A percentile compares a stretch with the other conserved stretches of the same genome.
phyloP scores from a whole-genome alignment of 2,113 vertebrate genomes.

The Hypanus sabinus region DNA sequence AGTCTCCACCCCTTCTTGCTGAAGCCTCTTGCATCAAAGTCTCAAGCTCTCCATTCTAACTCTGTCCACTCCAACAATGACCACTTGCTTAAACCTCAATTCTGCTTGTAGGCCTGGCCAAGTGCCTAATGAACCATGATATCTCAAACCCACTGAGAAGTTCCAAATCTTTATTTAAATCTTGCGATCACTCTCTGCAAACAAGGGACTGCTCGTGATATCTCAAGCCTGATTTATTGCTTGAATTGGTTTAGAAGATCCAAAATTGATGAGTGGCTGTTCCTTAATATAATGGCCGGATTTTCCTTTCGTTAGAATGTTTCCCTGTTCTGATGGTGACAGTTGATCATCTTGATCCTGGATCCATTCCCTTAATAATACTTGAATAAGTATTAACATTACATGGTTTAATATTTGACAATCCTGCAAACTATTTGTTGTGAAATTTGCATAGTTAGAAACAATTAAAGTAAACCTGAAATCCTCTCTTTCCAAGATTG shows the following conservation, averaged over 20 bases:
- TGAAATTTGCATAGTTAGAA: not conserved
- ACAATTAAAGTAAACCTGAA: not conserved
- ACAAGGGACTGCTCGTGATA: too few relatives aligned
- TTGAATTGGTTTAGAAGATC: not conserved
- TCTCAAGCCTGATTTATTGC: not conserved
- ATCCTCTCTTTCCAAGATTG: not conserved
- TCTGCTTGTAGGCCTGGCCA: too few relatives aligned
- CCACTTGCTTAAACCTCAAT: too few relatives aligned
- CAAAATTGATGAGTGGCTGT: not conserved
- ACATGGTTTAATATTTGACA: not conserved
- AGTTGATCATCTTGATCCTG: not conserved
- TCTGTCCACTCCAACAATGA: too few relatives aligned
- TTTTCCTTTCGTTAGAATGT: not conserved
- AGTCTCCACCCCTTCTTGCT: too few relatives aligned
- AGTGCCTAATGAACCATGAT: too few relatives aligned
- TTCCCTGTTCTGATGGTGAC: not conserved
- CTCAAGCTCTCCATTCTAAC: too few relatives aligned
- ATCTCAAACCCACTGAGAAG: too few relatives aligned
- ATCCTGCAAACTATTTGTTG: not conserved
- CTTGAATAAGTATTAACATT: not conserved
- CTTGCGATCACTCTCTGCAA: too few relatives aligned
- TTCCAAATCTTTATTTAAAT: too few relatives aligned
- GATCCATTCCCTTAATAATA: not conserved
- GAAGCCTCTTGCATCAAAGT: too few relatives aligned
- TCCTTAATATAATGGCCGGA: not conserved